A percentile compares a stretch with the other conserved stretches of the same genome.
These are phyloP conservation scores for Ageneiosus marmoratus DNA, from an alignment of 2,113 vertebrate species.

Conservation along the genomic window DNA sequence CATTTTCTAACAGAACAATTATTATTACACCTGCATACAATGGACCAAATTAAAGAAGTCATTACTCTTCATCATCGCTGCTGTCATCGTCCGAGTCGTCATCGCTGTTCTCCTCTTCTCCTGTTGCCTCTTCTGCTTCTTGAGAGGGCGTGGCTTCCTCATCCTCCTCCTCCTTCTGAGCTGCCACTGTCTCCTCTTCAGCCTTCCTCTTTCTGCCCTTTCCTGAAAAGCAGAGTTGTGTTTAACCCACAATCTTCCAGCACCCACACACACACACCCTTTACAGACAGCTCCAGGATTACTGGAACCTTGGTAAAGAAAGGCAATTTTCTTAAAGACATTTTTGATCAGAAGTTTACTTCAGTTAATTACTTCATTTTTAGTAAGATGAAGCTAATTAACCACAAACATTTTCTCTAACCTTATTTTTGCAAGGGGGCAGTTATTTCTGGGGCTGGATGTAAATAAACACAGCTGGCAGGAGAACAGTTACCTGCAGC, in stretches of 20 bases:
- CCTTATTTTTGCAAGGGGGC: background rate
- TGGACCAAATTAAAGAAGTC: background rate
- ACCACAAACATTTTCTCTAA: background rate
- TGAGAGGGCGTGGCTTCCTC: constrained; percentile 51
- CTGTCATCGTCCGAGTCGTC: constrained; percentile 75
- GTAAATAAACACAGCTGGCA: background rate
- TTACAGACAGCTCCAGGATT: background rate
- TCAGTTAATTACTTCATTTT: background rate
- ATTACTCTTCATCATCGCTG: constrained; percentile 76
- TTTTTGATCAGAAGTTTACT: background rate
- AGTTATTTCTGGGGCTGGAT: background rate
- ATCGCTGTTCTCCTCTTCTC: constrained; percentile 56
- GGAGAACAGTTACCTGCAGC: constrained; percentile 48
- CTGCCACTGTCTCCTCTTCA: constrained; percentile 7
- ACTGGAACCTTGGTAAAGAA: background rate
- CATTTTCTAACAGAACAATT: background rate
- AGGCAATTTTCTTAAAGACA: background rate
- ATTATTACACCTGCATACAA: background rate
- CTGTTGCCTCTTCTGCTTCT: constrained; percentile 43
- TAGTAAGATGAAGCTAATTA: background rate
- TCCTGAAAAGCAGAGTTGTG: constrained; percentile 25
- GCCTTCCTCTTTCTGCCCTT: constrained; percentile 69
- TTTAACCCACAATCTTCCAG: background rate
- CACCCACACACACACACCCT: background rate
- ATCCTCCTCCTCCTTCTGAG: constrained; percentile 23